Evolutionary conservation across 2,888 invertebrate species (phyloP), one percentile per base, ranked within the genome.

Genomic region (Penaeus monodon): DNA sequence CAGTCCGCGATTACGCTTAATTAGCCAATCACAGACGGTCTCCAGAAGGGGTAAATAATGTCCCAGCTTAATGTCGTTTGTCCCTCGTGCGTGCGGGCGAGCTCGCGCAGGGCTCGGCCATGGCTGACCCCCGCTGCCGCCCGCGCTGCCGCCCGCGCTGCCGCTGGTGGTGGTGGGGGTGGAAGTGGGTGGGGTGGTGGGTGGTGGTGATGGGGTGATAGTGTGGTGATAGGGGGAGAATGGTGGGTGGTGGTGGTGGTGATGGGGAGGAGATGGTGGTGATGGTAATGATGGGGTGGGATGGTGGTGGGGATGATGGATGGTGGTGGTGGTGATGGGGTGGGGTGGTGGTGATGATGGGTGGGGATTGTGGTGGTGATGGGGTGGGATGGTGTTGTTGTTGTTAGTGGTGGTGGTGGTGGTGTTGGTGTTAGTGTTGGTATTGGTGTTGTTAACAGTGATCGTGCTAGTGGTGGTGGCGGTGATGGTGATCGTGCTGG

Each of bases 21-120:
- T 84, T 84, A 79, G 78, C 84, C 84, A 84, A 84, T 84, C 84
- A 84, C 84, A 84, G 79, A 84, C 70, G 57, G 79, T 68, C 84
- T 79, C 33, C 70, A 79, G 84, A 79, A 79, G 84, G 78, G 27
- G 68, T 57, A 29, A 38, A 33, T 33, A 49, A 68, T 49, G 49
- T 49, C 63, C 27, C 27, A 68, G 73, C 66, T 77, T 84, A 84
- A 84, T 29, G 22, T 76, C 66, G 66, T 77, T 57, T 49, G 27
- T 49, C 24, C 38, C 63, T 63, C 79, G 57, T 64, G 29, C 79
- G n/a, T 57, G n/a, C 78, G 57, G 29, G 57, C 76, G 33, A 38
- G 2, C 76, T 76, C 76, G 3, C 74, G 24, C 74, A 20, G 38
- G 17, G 38, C 24, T 24, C 24, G 20, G 6, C 6, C 38, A 2